Evolutionary conservation across 2,888 invertebrate genomes (phyloP).

Genomic region (Urechis unicinctus): DNA sequence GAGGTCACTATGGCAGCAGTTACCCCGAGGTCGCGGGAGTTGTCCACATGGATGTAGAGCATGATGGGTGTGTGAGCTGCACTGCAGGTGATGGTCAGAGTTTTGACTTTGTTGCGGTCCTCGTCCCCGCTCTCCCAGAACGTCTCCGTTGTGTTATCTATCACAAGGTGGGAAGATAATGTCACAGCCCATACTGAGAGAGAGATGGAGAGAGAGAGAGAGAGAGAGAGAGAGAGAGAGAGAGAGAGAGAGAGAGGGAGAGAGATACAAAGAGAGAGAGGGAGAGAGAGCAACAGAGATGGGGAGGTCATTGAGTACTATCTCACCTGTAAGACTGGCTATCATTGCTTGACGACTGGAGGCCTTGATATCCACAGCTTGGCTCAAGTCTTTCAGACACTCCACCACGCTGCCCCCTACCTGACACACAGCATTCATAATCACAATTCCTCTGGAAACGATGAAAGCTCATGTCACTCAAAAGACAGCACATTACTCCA

Average conservation of each 20-base stretch:
- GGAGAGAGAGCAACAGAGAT: no score
- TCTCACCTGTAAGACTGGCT: slow-evolving; percentile 66
- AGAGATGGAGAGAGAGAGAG: background rate
- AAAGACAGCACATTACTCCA: no score
- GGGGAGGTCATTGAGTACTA: no score
- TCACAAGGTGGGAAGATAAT: background rate
- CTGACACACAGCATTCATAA: no score
- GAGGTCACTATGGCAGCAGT: background rate
- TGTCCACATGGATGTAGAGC: slow-evolving; percentile 86
- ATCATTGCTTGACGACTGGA: slow-evolving; percentile 93
- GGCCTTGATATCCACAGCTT: slow-evolving; percentile 70
- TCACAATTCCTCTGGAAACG: no score
- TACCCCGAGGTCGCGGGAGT: slow-evolving; percentile 83
- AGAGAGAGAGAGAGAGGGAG: no score
- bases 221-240: background rate
- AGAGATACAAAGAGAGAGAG: no score
- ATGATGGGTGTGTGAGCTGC: slow-evolving; percentile 65
- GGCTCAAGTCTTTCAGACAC: slow-evolving; percentile 63
- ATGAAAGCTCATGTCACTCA: no score
- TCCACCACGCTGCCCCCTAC: background rate
- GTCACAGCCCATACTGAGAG: background rate
- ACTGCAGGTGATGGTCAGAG: slow-evolving; percentile 63
- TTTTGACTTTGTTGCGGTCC: slow-evolving; percentile 72
- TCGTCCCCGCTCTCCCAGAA: slow-evolving; percentile 99
- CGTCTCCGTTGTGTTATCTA: slow-evolving; percentile 89